A percentile compares a stretch with the other conserved stretches of the same genome.
These are phyloP conservation scores for Tokudaia muenninki DNA, from an alignment of 2,797 vertebrate genomes.

Conservation along the genomic window DNA sequence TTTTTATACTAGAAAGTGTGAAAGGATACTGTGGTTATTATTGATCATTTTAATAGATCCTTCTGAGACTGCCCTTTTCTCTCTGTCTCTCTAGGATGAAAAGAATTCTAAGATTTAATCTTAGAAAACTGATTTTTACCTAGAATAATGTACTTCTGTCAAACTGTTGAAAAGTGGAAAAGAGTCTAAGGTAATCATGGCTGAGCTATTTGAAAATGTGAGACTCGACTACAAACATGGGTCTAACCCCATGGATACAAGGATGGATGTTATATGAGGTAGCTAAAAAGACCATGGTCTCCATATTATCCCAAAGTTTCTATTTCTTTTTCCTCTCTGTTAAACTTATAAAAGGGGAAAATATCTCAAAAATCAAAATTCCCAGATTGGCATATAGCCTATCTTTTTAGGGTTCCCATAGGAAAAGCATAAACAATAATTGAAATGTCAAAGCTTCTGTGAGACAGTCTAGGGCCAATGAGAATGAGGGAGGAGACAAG, in stretches of 20 bases:
- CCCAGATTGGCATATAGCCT: background rate
- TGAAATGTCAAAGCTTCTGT: background rate
- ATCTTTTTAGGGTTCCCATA: background rate
- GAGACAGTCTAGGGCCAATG: background rate
- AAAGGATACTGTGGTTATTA: background rate
- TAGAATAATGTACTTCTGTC: background rate
- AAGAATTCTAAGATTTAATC: background rate
- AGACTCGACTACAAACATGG: background rate
- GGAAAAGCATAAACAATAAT: background rate
- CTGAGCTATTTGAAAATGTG: background rate
- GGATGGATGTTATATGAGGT: background rate
- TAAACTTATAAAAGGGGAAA: background rate
- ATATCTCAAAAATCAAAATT: background rate
- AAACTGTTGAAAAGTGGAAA: too few relatives aligned
- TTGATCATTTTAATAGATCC: background rate
- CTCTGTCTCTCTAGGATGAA: background rate
- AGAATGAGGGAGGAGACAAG: background rate
- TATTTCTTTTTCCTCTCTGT: background rate
- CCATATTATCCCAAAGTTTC: background rate
- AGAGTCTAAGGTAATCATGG: background rate
- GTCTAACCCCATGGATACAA: background rate
- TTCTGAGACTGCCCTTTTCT: background rate
- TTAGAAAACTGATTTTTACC: background rate
- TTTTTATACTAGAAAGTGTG: background rate
- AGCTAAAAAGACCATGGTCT: background rate